A percentile compares a stretch with the other conserved stretches of the same genome.
These are phyloP conservation scores for Erebia palarica DNA, from an alignment of 2,888 invertebrate genomes.

Conservation along the genomic window DNA sequence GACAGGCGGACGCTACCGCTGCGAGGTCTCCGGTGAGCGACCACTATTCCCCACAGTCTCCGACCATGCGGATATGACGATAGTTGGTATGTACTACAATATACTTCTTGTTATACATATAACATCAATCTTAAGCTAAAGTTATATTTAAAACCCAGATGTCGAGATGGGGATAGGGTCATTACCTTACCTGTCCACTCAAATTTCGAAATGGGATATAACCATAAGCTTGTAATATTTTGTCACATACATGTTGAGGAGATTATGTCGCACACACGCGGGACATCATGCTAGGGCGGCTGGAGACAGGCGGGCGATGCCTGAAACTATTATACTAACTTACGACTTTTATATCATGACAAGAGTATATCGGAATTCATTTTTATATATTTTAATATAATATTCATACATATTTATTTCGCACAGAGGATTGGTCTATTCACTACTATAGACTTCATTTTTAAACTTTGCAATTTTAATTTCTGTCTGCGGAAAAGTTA, in stretches of 20 bases:
- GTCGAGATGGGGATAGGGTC: not conserved
- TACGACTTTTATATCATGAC: no score
- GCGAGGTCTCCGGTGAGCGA: constrained; percentile 90
- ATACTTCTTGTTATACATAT: not conserved
- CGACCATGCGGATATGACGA: constrained; percentile 88
- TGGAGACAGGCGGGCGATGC: not conserved
- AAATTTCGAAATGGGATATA: no score
- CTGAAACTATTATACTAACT: no score
- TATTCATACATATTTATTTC: no score
- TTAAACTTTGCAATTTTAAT: not conserved
- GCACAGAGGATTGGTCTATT: no score
- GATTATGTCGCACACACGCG: no score
- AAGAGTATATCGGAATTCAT: no score
- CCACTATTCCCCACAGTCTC: constrained; percentile 90
- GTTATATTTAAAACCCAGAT: not conserved
- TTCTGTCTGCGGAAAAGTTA: not conserved
- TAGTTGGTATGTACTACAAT: constrained; percentile 84
- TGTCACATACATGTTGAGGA: no score
- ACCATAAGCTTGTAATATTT: no score
- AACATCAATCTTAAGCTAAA: no score
- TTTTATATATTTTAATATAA: no score
- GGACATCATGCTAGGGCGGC: not conserved
- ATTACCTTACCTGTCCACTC: not conserved
- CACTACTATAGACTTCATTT: no score
- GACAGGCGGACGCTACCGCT: constrained; percentile 88